These are phyloP conservation scores for Aphis craccivora DNA, from an alignment of 1,140 invertebrate genomes.

Conservation along the genomic window DNA sequence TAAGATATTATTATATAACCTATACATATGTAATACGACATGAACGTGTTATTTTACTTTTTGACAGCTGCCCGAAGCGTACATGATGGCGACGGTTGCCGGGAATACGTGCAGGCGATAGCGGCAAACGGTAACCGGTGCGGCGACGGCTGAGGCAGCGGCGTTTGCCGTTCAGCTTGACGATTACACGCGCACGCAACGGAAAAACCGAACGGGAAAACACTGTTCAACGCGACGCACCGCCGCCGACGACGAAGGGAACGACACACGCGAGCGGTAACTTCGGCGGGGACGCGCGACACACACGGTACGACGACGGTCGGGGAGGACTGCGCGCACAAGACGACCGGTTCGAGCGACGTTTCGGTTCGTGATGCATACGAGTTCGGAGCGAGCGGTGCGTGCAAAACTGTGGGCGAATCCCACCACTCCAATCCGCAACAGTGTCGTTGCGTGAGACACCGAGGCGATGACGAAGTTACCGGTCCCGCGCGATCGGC, in stretches of 20 bases:
- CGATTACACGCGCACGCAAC: background rate
- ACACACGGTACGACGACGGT: background rate
- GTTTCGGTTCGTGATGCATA: slow-evolving; percentile 19
- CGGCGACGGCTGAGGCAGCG: background rate
- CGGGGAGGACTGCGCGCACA: background rate
- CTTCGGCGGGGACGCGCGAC: background rate
- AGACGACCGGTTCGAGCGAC: slow-evolving; percentile 17
- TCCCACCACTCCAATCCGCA: slow-evolving; percentile 1
- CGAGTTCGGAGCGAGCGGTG: background rate
- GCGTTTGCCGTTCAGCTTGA: slow-evolving; percentile 10
- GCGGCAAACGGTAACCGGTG: background rate
- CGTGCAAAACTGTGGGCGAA: slow-evolving; percentile 39
- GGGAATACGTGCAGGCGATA: background rate
- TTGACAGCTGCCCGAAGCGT: background rate
- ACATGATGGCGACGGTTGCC: background rate
- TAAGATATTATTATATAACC: background rate
- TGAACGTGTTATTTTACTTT: background rate
- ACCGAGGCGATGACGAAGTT: background rate
- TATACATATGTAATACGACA: background rate
- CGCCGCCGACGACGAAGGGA: background rate
- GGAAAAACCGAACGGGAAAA: background rate
- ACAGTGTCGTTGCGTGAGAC: background rate
- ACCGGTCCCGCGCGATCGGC: background rate
- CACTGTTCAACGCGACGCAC: background rate
- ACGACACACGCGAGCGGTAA: background rate